A percentile compares a stretch with the other conserved stretches of the same genome.
Evolutionary conservation across 2,113 vertebrate species (phyloP).

Genomic region (Motacilla tschutschensis): DNA sequence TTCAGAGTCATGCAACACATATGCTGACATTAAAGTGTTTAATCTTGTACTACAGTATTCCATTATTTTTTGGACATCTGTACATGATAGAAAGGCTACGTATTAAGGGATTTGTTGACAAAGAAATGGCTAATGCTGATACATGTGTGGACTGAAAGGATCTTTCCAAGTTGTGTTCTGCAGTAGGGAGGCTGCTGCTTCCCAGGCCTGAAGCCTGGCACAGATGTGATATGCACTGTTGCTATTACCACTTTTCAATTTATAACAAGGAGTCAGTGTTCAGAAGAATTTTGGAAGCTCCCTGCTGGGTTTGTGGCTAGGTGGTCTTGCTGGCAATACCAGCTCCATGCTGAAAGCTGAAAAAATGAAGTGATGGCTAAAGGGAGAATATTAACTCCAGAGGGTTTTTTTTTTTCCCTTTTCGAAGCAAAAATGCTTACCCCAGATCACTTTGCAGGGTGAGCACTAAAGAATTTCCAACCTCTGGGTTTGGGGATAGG

Average conservation of each 20-base stretch:
- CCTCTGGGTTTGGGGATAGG: not conserved
- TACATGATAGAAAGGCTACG: constrained; percentile 61
- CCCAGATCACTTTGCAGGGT: not conserved
- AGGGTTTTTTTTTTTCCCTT: not conserved
- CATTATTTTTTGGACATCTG: constrained; percentile 68
- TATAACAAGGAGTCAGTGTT: constrained; percentile 67
- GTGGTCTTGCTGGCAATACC: constrained; percentile 44
- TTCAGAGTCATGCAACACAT: constrained; percentile 57
- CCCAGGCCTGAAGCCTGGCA: constrained; percentile 43
- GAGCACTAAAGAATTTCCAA: not conserved
- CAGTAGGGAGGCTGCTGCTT: constrained; percentile 39
- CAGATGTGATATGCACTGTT: constrained; percentile 59
- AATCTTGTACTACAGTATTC: constrained; percentile 66
- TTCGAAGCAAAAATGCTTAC: not conserved
- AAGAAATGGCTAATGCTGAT: constrained; percentile 68
- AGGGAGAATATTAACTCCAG: constrained; percentile 48
- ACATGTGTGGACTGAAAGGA: constrained; percentile 65
- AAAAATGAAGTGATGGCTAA: constrained; percentile 47
- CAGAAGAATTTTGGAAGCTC: constrained; percentile 43
- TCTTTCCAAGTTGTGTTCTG: constrained; percentile 50
- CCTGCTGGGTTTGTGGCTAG: constrained; percentile 48
- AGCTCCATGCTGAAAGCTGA: constrained; percentile 54
- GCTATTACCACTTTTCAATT: constrained; percentile 55
- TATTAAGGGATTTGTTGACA: constrained; percentile 71
- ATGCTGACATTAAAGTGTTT: constrained; percentile 72